Conservation (phyloP, 2,888 invertebrate genomes). For the Diaprepes abbreviatus region DNA sequence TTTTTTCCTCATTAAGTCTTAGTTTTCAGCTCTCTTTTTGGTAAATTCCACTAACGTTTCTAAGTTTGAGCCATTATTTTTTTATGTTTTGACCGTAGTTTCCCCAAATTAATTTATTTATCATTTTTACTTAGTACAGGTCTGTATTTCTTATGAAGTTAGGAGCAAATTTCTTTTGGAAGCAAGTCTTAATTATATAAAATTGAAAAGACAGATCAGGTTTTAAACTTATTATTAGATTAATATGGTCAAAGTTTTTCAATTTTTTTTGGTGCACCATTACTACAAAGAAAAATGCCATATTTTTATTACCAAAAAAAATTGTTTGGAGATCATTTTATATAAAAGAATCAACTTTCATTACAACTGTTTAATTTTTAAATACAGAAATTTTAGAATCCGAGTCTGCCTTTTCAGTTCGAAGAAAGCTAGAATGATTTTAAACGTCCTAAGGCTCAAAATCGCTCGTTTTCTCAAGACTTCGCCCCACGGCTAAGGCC, state of each 20-base stretch:
- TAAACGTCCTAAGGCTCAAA: slow-evolving; percentile 18
- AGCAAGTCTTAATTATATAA: not conserved
- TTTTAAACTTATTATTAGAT: not conserved
- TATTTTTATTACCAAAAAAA: not conserved
- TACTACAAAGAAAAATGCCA: too few species aligned
- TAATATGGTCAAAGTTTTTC: not conserved
- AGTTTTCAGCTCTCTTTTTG: too few species aligned
- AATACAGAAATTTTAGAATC: not conserved
- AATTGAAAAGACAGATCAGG: not conserved
- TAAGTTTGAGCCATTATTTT: too few species aligned
- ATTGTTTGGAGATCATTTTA: not conserved
- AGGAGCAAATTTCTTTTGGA: not conserved
- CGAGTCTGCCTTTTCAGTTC: not conserved
- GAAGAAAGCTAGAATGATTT: slow-evolving; percentile 2
- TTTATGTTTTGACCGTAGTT: too few species aligned
- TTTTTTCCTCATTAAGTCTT: too few species aligned
- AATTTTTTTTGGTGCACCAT: not conserved
- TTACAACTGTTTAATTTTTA: not conserved
- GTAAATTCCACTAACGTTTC: too few species aligned
- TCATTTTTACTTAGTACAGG: too few species aligned
- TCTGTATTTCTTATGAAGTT: not conserved
- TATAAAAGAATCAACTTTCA: not conserved
- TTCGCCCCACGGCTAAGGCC: not conserved
- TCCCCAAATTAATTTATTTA: too few species aligned
- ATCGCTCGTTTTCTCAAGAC: slow-evolving; percentile 4